Base-by-base conservation (phyloP, 1,140 invertebrate genomes). In the Venturia canescens region DNA sequence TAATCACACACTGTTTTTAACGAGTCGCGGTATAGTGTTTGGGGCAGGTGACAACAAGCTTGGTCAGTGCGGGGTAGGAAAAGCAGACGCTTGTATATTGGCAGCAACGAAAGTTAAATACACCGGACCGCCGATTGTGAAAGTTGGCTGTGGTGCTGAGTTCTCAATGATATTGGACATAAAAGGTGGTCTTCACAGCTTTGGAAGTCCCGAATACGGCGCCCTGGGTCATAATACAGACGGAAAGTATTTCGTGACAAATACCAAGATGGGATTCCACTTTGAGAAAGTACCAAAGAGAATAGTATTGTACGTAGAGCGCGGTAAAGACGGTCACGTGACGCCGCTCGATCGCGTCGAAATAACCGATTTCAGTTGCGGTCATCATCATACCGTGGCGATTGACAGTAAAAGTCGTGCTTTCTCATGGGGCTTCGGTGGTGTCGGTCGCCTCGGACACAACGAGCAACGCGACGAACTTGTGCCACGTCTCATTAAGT, bases 381-480 rank as follows among this genome's bases (percentile, higher is more conserved):
- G 98, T 7, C 95, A 95, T 81, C 97, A 98, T 92, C 98, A 99
- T 86, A 96, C 96, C 44, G 97, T 98, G 67, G 96, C 96, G 0
- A 94, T 98, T 78, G 98, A 99, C 87, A 95, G 95, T 0, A 96
- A 96, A 84, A 97, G 96, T 87, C 94, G 97, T 15, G 95, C 97
- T 0, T 99, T 95, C 88, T 97, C 97, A 50, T 98, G 97, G 97
- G 98, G 98, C 31, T 98, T 98, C 90, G 98, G 97, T 16, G 98
- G 97, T 0, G 97, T 98, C 88, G 98, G 98, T 0, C 94, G 98
- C 21, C 92, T 99, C 1, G 98, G 98, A 0, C 98, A 98, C 92
- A 95, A 97, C 66, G 97, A 98, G 86, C 97, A 95, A 80, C 97
- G 97, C 88, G 97, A 99, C 91, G 98, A 98, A 90, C 91, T 96